Evolutionary conservation across 2,888 invertebrate genomes (phyloP), one percentile per base, ranked within the genome.

Genomic region (Scelioninae gen. 2): DNA sequence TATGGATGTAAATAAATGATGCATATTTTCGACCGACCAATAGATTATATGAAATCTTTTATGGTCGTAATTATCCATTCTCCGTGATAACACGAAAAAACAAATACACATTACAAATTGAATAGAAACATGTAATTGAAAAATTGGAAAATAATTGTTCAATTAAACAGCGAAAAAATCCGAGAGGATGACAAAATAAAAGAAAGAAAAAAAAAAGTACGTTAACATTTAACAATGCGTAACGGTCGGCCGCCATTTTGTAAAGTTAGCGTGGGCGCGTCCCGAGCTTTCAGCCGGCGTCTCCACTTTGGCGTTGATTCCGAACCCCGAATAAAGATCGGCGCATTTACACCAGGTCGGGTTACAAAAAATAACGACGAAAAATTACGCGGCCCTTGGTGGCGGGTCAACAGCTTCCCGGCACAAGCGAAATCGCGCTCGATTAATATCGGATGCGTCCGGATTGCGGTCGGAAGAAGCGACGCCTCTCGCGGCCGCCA

Each of bases 281-380:
- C 83, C 81, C 78, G 76, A 78, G 79, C 74, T 77, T 78, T 75
- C 77, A 75, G 80, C 82, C 84, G 82, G 83, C 81, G 81, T 81
- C 81, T 81, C 82, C 81, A 81, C 79, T 16, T 48, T 7, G n/a
- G 7, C n/a, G 16, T 13, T 3, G 1, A 33, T 33, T n/a, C 0
- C 11, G 39, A 58, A 18, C 19, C 19, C n/a, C n/a, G n/a, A n/a
- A n/a, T n/a, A 25, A 25, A 25, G 25, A 25, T 25, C n/a, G n/a
- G n/a, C n/a, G n/a, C n/a, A n/a, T n/a, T n/a, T n/a, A n/a, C n/a
- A n/a, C n/a, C n/a, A n/a, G n/a, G n/a, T n/a, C n/a, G n/a, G n/a
- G n/a, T n/a, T n/a, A n/a, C n/a, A 45, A 68, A 63, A 70, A 46
- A 68, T 46, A 61, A 46, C 63, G 22, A 9, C 13, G 22, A 13